These are phyloP conservation scores for Oreonectes daqikongensis DNA, from an alignment of 2,797 vertebrate species.

Conservation along the genomic window DNA sequence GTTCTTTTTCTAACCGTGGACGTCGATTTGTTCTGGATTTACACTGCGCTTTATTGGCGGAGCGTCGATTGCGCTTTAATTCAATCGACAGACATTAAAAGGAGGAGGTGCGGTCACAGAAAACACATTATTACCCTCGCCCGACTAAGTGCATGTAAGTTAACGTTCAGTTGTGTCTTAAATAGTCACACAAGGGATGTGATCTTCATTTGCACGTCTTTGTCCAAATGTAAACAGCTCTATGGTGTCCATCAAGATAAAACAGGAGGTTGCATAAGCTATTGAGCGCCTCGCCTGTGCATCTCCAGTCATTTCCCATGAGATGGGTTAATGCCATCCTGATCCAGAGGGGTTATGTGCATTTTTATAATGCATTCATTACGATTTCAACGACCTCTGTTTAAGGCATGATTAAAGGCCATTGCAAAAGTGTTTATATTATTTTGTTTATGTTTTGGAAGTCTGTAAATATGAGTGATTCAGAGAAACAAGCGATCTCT, in stretches of 20 bases:
- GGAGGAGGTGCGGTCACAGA: constrained; percentile 51
- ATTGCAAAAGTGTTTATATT: background rate
- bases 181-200: background rate
- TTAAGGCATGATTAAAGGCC: background rate
- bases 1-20: background rate
- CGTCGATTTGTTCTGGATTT: background rate
- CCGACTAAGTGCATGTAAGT: constrained; percentile 50
- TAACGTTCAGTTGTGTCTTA: constrained; percentile 3
- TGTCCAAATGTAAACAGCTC: background rate
- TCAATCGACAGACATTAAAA: constrained; percentile 51
- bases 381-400: background rate
- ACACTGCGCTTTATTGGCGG: constrained; percentile 14
- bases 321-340: background rate
- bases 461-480: constrained; percentile 55
- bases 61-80: constrained; percentile 50
- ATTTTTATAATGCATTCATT: background rate
- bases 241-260: constrained; percentile 21
- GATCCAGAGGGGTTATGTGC: background rate
- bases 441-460: background rate
- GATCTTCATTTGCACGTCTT: constrained; percentile 11
- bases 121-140: constrained; percentile 18
- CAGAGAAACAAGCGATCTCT: constrained; percentile 55
- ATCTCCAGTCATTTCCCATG: background rate
- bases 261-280: constrained; percentile 29
- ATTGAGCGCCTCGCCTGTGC: too few species aligned